A percentile compares a stretch with the other conserved stretches of the same genome.
Conservation (phyloP, 1,140 invertebrate genomes). For the Drosophila bocqueti region DNA sequence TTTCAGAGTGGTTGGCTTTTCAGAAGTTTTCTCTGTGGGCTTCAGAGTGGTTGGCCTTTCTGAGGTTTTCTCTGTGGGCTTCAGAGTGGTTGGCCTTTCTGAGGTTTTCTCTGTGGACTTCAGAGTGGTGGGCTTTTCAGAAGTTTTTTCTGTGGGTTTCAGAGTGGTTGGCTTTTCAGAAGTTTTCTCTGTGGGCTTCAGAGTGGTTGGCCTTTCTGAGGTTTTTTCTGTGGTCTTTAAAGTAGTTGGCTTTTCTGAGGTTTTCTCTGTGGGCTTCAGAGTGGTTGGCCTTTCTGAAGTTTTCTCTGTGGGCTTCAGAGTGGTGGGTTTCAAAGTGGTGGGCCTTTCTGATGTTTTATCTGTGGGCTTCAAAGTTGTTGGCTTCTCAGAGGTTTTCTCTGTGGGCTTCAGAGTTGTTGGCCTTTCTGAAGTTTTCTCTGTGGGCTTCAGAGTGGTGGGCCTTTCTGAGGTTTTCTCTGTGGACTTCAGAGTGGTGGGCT, state of each 20-base stretch:
- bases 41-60: slow-evolving; percentile 18
- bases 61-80: slow-evolving; percentile 10
- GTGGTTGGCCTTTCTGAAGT: slow-evolving; percentile 20
- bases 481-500: slow-evolving; percentile 7
- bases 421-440: no score
- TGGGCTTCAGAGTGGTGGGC: slow-evolving; percentile 20
- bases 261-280: neutral
- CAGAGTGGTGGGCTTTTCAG: slow-evolving; percentile 10
- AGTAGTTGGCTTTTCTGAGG: slow-evolving; percentile 15
- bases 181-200: neutral
- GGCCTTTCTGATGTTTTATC: slow-evolving; percentile 5
- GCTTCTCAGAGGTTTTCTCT: neutral
- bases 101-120: no score
- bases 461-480: slow-evolving; percentile 7
- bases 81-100: slow-evolving; percentile 7
- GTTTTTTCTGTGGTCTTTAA: slow-evolving; percentile 10
- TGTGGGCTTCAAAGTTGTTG: slow-evolving; percentile 20
- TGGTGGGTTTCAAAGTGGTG: slow-evolving; percentile 21
- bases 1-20: slow-evolving; percentile 9
- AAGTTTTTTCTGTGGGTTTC: slow-evolving; percentile 8
- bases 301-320: slow-evolving; percentile 3
- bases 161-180: slow-evolving; percentile 11
- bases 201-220: slow-evolving; percentile 12
- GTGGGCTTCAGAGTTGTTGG: slow-evolving; percentile 12
- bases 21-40: neutral